A percentile compares a stretch with the other conserved stretches of the same genome.
phyloP scores from a whole-genome alignment of 2,113 vertebrate species.

The Hemichromis elongatus region DNA sequence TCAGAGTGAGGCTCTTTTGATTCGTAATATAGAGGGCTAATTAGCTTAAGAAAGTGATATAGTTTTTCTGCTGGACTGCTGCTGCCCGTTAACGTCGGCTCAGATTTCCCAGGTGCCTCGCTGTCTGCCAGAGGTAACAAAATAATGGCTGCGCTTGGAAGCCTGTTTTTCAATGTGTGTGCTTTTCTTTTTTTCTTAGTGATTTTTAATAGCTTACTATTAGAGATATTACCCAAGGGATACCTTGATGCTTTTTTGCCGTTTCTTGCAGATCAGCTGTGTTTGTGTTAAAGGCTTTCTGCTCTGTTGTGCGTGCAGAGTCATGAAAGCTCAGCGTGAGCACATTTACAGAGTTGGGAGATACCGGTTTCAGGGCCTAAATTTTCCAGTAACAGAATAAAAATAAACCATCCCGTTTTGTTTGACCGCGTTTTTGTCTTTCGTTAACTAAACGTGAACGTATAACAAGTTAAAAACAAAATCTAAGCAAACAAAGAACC shows the following conservation, averaged over 20 bases:
- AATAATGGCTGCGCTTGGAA: conserved; percentile 58
- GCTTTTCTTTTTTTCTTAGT: conserved; percentile 19
- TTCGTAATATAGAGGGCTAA: conserved; percentile 67
- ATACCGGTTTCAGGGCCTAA: neutral
- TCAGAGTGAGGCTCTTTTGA: conserved; percentile 54
- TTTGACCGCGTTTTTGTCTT: fast-evolving
- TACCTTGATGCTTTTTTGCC: conserved; percentile 39
- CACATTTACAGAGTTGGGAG: neutral
- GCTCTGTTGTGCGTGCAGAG: neutral
- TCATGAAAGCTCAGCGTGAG: neutral
- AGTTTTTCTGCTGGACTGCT: conserved; percentile 39
- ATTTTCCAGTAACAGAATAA: neutral
- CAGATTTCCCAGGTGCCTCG: conserved; percentile 75
- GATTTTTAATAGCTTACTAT: conserved; percentile 66
- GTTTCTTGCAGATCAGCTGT: neutral
- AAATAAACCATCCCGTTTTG: neutral
- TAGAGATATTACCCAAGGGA: conserved; percentile 51
- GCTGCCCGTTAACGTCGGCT: conserved; percentile 56
- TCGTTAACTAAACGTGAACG: fast-evolving
- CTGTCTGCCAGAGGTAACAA: conserved; percentile 74
- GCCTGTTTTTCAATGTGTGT: conserved; percentile 31
- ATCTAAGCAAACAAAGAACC: neutral
- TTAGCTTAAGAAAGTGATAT: conserved; percentile 67
- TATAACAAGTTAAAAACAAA: neutral
- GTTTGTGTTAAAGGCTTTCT: conserved; percentile 6